Evolutionary conservation across 2,888 invertebrate genomes (phyloP), one percentile per base, ranked within the genome.

Genomic region (Drosophila demipolita): DNA sequence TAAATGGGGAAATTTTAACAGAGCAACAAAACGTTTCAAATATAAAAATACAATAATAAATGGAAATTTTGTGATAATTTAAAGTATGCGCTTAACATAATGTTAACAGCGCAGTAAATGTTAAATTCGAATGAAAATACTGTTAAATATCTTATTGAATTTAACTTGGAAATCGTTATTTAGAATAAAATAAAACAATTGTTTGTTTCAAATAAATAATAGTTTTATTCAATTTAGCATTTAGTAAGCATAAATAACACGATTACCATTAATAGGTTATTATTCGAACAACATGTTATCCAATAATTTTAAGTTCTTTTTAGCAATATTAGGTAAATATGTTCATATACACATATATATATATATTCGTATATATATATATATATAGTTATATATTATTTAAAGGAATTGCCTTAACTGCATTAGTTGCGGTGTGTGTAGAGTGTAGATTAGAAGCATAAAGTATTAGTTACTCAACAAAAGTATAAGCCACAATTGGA

Each of bases 401-500:
- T 53, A 69, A 79, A 75, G 48, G 20, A 50, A 61, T 48, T 52
- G 63, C 50, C 61, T 75, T 58, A 63, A 68, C 67, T 59, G 62
- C 71, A 23, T 62, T 64, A 55, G 32, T 80, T 59, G 62, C 60
- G 48, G 75, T 67, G 54, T 53, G 54, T 66, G 29, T 60, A 57
- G 49, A 71, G 80, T 68, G 42, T 59, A 53, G 42, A 70, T 69
- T 55, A 82, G n/a, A 61, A 32, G 62, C 66, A 59, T 72, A 53
- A 69, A 66, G 40, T 62, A 74, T 45, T 55, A 29, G 11, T 50
- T 38, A 12, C 11, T 58, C 38, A 78, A 80, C 68, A 71, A 72
- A 87, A 72, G 60, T 70, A 42, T 86, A 88, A 88, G 86, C 88
- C 86, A 87, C 86, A 83, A 75, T 83, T 80, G 64, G 73, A 82